Base-by-base conservation (phyloP, 2,113 vertebrate genomes). In the Diadophis punctatus region DNA sequence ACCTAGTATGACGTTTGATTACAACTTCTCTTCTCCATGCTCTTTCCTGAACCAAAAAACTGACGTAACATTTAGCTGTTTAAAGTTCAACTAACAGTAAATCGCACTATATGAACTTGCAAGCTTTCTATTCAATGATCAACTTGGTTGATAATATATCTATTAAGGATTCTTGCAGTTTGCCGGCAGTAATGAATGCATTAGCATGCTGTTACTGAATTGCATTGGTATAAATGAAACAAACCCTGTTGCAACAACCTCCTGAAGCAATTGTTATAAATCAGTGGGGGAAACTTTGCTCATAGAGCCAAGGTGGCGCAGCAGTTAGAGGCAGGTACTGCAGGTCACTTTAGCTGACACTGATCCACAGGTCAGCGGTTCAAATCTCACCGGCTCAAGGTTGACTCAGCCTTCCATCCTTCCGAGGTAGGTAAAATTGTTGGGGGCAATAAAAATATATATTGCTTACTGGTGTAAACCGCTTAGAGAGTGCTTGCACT, bases 221-320 rank as follows among this genome's bases (percentile, higher is more conserved):
- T 34, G 18, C 94, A 95, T 93, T 90, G 85, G 85, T 93, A 96
- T 96, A 96, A 91, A 86, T 86, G 94, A 96, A 95, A 56, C 4
- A 18, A 74, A 74, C 60, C 91, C 86, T 68, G 89, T 85, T 8
- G 43, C 55, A 95, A 96, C 94, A 63, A 93, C 51, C 16, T 96
- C 94, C 91, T 93, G 92, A 96, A 94, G 94, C 88, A 94, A 95
- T 25, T 95, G 27, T 96, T 95, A 95, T 96, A 96, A 96, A 95
- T 96, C 94, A 95, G 95, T 94, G 88, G 91, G 46, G 94, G 48
- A 92, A 92, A 92, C 34, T 95, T 94, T 94, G 48, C 48, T 87
- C 85, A n/a, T n/a, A n/a, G n/a, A n/a, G n/a, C n/a, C n/a, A n/a
- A n/a, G n/a, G n/a, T n/a, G n/a, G n/a, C n/a, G n/a, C n/a, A n/a